Percentiles rank a stretch among this genome's conserved stretches.
Evolutionary conservation across 1,140 invertebrate species (phyloP).

Genomic region (Polypedilum vanderplanki): DNA sequence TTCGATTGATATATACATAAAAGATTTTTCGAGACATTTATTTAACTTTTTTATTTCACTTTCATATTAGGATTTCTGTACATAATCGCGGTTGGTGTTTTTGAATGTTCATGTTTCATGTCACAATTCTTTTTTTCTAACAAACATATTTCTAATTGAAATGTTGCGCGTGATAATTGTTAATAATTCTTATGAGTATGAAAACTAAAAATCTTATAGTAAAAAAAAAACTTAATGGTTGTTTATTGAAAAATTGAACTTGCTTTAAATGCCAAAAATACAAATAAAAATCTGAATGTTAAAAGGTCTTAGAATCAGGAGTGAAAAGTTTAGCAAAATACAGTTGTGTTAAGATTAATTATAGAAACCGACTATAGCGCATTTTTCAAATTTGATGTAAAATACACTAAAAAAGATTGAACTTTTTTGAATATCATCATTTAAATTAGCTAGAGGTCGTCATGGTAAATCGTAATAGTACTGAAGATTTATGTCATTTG

Average conservation of each 20-base stretch:
- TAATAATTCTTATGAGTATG: background rate
- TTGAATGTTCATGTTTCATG: constrained; percentile 18
- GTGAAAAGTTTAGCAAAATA: background rate
- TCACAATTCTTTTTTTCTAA: background rate
- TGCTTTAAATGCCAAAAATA: background rate
- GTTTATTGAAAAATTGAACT: background rate
- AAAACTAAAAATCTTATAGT: too few species aligned
- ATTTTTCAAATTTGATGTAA: too few species aligned
- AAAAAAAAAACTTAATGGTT: too few species aligned
- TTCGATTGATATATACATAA: too few species aligned
- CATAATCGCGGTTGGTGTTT: background rate
- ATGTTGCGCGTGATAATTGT: background rate
- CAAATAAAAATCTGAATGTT: background rate
- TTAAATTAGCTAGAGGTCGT: too few species aligned
- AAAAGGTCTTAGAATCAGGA: background rate
- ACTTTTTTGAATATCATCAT: too few species aligned
- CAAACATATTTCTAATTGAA: background rate
- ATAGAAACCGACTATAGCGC: too few species aligned
- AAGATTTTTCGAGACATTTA: background rate
- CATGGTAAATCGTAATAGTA: too few species aligned
- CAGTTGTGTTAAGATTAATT: background rate
- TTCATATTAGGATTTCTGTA: background rate
- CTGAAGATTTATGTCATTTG: too few species aligned
- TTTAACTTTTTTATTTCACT: background rate
- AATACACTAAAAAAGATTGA: too few species aligned